Evolutionary conservation across 1,140 invertebrate species (phyloP).

Genomic region (Ostrea denselamellosa): DNA sequence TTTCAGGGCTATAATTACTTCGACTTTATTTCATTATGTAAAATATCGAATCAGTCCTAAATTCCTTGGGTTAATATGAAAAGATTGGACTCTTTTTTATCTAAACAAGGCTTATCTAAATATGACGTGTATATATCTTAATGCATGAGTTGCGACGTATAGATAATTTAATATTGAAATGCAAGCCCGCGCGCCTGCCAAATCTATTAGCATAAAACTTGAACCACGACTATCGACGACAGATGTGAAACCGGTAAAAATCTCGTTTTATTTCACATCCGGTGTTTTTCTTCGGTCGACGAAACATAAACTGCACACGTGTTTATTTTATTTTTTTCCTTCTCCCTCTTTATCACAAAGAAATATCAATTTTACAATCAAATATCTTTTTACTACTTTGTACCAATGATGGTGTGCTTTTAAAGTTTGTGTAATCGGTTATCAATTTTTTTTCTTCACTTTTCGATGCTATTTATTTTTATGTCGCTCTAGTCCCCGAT

Average conservation of each 20-base stretch:
- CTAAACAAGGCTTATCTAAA: neutral
- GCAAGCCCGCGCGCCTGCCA: constrained; percentile 23
- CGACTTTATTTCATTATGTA: constrained; percentile 10
- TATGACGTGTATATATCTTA: constrained; percentile 19
- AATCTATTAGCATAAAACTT: constrained; percentile 39
- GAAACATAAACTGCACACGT: constrained; percentile 34
- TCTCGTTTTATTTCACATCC: constrained; percentile 37
- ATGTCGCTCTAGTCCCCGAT: neutral
- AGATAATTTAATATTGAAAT: constrained; percentile 39
- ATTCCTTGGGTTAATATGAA: neutral
- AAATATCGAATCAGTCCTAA: neutral
- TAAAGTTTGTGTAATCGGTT: neutral
- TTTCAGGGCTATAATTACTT: constrained; percentile 6
- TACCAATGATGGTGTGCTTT: neutral
- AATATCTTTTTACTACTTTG: neutral
- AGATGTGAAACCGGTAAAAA: constrained; percentile 33
- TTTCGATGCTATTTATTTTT: neutral
- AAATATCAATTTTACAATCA: neutral
- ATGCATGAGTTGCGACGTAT: constrained; percentile 25
- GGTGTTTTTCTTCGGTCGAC: constrained; percentile 19
- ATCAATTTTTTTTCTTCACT: neutral
- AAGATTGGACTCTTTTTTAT: neutral
- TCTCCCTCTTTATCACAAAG: neutral
- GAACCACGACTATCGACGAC: constrained; percentile 19
- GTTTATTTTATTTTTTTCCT: constrained; percentile 29